Percentiles rank a stretch among this genome's conserved stretches.
Evolutionary conservation across 64 coral and sea anemone species (phyloP).

Genomic region (Dendronephthya gigantea): DNA sequence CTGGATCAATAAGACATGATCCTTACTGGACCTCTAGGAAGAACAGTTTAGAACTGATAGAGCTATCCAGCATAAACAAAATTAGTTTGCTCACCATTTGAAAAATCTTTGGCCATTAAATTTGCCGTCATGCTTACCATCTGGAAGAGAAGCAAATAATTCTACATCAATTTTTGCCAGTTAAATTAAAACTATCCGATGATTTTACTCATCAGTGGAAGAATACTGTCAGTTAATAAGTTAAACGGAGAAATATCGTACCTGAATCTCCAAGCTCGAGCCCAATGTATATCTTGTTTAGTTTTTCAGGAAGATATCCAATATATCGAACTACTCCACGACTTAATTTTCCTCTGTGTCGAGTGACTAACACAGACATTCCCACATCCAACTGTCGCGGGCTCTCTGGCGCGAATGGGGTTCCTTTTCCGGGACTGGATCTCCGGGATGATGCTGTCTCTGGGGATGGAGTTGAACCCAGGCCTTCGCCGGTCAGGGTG

Average conservation of each 20-base stretch:
- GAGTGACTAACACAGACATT: slow-evolving; percentile 59
- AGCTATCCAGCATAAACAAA: not conserved
- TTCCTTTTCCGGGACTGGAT: not conserved
- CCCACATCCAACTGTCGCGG: slow-evolving; percentile 39
- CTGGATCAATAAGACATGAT: too few species aligned
- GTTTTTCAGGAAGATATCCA: slow-evolving; percentile 36
- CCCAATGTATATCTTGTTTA: slow-evolving; percentile 46
- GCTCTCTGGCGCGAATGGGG: slow-evolving; percentile 35
- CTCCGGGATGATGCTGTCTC: not conserved
- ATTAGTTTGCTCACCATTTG: slow-evolving; percentile 69
- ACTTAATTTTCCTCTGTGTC: slow-evolving; percentile 44
- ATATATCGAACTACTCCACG: slow-evolving; percentile 56
- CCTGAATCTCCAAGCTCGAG: slow-evolving; percentile 49
- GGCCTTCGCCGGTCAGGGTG: not conserved
- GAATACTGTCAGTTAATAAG: too few species aligned
- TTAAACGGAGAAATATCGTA: not conserved
- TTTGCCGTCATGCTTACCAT: slow-evolving; percentile 76
- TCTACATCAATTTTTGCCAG: not conserved
- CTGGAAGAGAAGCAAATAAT: slow-evolving; percentile 30
- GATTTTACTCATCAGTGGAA: too few species aligned
- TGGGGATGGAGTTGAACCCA: not conserved
- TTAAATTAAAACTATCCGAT: too few species aligned
- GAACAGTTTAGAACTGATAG: not conserved
- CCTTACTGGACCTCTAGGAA: too few species aligned
- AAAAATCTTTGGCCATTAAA: slow-evolving; percentile 51